Base-by-base conservation (phyloP, 2,888 invertebrate species). In the Drosophila sordidapex region DNA sequence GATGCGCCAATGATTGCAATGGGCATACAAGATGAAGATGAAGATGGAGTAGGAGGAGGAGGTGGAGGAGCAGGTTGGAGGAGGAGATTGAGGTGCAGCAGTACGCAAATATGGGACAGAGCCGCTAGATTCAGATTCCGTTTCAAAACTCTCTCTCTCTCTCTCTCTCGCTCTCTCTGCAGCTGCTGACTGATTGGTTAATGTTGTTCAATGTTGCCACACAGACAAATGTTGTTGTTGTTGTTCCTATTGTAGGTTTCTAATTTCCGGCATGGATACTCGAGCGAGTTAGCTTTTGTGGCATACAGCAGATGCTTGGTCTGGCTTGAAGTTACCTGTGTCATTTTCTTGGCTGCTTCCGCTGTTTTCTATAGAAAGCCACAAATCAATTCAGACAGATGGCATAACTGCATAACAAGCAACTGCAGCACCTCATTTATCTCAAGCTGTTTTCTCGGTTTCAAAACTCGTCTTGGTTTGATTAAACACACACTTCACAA, bases 1-100 rank as follows among this genome's bases (percentile, higher is more conserved):
- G 66, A 67, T 74, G 63, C 65, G 70, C 59, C 78, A 74, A 81
- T 82, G 85, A 84, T 81, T 81, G 83, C 63, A 63, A 57, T 76
- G 51, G 52, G 70, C 74, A 67, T 48, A 43, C 61, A 29, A 11
- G 31, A 61, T 52, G 48, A 29, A 40, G 35, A 36, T 21, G 15
- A 31, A 21, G 38, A 15, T n/a, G 48, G 29, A 38, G 36, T 15
- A n/a, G 21, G 27, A 15, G 35, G 18, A 25, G 46, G 13, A 40
- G 18, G 33, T 3, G 33, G n/a, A 58, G 31, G 36, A 7, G 11
- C 38, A 58, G 46, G 54, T 7, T 4, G 33, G n/a, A 58, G 31
- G 31, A 7, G 11, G 25, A 52, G 51, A 49, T 33, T 33, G 10
- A 8, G 21, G 15, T 48, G 53, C 25, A 56, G 31, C 51, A 31